Evolutionary conservation across 2,113 vertebrate genomes (phyloP).

Genomic region (Pseudorasbora parva): DNA sequence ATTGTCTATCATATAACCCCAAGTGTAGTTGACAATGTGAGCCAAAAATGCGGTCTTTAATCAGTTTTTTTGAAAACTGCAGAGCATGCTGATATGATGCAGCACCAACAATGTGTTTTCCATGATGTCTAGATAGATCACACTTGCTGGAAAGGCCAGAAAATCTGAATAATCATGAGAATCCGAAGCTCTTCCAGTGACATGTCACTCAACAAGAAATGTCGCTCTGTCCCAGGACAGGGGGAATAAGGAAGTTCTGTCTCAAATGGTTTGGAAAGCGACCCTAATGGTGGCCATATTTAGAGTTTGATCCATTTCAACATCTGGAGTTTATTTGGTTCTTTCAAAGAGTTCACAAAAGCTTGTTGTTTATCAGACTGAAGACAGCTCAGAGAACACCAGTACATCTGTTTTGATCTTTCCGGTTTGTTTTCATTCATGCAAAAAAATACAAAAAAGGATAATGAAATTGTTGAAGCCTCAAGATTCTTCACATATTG

Average conservation of each 20-base stretch:
- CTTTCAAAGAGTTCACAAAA: not conserved
- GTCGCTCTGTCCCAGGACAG: not conserved
- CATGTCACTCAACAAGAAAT: no score
- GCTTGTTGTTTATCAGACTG: slow-evolving; percentile 10
- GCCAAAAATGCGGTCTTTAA: not conserved
- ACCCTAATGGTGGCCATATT: not conserved
- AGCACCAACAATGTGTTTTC: not conserved
- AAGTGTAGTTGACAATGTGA: slow-evolving; percentile 21
- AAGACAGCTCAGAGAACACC: not conserved
- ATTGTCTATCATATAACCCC: slow-evolving; percentile 20
- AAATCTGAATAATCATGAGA: not conserved
- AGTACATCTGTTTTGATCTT: not conserved
- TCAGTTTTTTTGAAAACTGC: not conserved
- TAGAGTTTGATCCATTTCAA: not conserved
- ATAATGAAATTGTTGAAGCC: not conserved
- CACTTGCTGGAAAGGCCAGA: not conserved
- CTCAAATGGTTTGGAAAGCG: not conserved
- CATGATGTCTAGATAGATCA: not conserved
- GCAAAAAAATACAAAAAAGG: not conserved
- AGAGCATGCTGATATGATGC: not conserved
- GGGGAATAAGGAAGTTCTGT: not conserved
- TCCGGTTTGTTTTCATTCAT: not conserved
- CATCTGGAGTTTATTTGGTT: slow-evolving; percentile 27
- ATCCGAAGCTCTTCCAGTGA: no score
- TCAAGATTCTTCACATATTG: not conserved